A percentile compares a stretch with the other conserved stretches of the same genome.
These are phyloP conservation scores for Watsonalla cultraria DNA, from an alignment of 2,888 invertebrate genomes.

Conservation along the genomic window DNA sequence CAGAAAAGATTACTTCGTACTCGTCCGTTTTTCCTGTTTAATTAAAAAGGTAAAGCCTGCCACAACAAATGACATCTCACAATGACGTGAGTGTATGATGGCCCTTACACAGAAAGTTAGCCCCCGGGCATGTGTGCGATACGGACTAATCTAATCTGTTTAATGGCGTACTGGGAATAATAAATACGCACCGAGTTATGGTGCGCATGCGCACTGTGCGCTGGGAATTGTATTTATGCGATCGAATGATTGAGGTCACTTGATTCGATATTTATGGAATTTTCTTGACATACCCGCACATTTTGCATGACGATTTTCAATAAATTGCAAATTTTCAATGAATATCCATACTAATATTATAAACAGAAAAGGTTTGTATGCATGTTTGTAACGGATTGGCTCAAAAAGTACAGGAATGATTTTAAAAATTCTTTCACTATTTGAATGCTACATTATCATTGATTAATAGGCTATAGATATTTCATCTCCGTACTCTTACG, in stretches of 20 bases:
- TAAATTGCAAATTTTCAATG: background rate
- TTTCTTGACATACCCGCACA: background rate
- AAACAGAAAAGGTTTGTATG: no score
- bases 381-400: no score
- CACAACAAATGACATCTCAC: background rate
- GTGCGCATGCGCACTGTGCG: slow-evolving; percentile 35
- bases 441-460: no score
- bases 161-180: slow-evolving; percentile 40
- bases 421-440: no score
- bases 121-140: slow-evolving; percentile 43
- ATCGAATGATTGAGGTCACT: background rate
- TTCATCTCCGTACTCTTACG: no score
- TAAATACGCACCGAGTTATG: slow-evolving; percentile 53
- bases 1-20: no score
- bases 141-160: slow-evolving; percentile 61
- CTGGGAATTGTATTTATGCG: slow-evolving; percentile 11
- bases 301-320: background rate
- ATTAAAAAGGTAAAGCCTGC: background rate
- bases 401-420: no score
- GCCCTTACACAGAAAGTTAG: slow-evolving; percentile 7
- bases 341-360: no score
- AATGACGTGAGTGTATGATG: background rate
- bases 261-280: background rate
- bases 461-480: no score
- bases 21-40: no score